Evolutionary conservation across 2,113 vertebrate species (phyloP).

Genomic region (Forbesichthys papilliferus): DNA sequence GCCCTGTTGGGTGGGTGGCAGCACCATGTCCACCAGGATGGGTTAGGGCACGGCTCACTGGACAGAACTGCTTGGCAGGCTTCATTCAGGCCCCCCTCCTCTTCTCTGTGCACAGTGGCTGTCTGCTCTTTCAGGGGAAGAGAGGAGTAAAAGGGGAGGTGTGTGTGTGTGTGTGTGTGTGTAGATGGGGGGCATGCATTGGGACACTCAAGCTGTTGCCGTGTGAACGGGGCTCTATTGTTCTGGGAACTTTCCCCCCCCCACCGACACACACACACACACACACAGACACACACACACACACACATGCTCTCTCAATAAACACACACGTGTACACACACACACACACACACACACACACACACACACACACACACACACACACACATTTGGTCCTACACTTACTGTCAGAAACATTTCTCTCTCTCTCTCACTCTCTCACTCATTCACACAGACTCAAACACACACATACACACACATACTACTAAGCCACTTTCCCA

Average conservation of each 20-base stretch:
- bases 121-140: conserved; percentile 50
- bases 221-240: conserved; percentile 80
- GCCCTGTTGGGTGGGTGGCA: conserved; percentile 2
- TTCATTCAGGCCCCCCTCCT: not conserved
- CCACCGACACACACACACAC: conserved; percentile 40
- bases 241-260: conserved; percentile 76
- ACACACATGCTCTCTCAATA: conserved; percentile 12
- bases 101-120: conserved; percentile 38
- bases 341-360: conserved; percentile 4
- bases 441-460: too few species aligned
- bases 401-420: not conserved
- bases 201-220: conserved; percentile 74
- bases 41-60: not conserved
- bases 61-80: not conserved
- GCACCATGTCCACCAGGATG: not conserved
- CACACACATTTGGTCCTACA: not conserved
- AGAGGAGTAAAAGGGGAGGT: conserved; percentile 52
- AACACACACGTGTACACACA: conserved; percentile 2
- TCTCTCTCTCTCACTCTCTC: not conserved
- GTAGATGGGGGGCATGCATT: conserved; percentile 60
- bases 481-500: not conserved
- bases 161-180: conserved; percentile 32
- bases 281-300: conserved; percentile 30
- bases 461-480: too few species aligned
- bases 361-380: not conserved